A percentile compares a stretch with the other conserved stretches of the same genome.
Evolutionary conservation across 37 sponge, comb jelly and placozoan genomes (phyloP).

Genomic region (Haliclona indistincta): DNA sequence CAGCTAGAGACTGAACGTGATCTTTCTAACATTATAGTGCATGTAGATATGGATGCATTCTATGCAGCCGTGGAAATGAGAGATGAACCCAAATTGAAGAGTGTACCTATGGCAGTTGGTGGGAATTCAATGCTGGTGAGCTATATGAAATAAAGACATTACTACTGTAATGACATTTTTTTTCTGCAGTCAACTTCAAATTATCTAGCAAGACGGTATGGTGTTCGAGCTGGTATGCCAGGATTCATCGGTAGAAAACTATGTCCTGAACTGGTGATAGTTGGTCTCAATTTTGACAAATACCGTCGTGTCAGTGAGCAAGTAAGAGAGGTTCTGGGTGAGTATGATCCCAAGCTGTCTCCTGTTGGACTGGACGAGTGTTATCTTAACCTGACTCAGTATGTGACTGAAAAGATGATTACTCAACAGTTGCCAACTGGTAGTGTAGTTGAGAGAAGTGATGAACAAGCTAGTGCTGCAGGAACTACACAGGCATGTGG

Average conservation of each 20-base stretch:
- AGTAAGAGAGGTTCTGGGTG: constrained; percentile 62
- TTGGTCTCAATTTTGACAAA: constrained; percentile 72
- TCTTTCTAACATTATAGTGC: constrained; percentile 82
- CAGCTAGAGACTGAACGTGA: constrained; percentile 76
- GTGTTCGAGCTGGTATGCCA: constrained; percentile 97
- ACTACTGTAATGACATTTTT: background rate
- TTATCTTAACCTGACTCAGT: constrained; percentile 82
- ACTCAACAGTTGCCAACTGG: background rate
- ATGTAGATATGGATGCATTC: constrained; percentile 99
- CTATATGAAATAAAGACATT: background rate
- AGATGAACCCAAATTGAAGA: constrained; percentile 75
- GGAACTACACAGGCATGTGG: background rate
- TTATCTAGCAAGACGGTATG: constrained; percentile 88
- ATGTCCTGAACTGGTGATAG: constrained; percentile 90
- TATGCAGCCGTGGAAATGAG: constrained; percentile 98
- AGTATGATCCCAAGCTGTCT: constrained; percentile 85
- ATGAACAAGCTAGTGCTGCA: background rate
- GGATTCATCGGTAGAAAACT: constrained; percentile 96
- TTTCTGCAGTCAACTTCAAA: constrained; percentile 88
- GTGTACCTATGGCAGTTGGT: constrained; percentile 95
- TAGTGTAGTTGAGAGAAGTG: background rate
- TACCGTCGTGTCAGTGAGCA: constrained; percentile 66
- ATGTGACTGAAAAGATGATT: constrained; percentile 20
- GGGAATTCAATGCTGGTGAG: constrained; percentile 86
- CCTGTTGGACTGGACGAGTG: constrained; percentile 86